A percentile compares a stretch with the other conserved stretches of the same genome.
phyloP scores from a whole-genome alignment of 2,797 vertebrate genomes.

The Sebastes minor region DNA sequence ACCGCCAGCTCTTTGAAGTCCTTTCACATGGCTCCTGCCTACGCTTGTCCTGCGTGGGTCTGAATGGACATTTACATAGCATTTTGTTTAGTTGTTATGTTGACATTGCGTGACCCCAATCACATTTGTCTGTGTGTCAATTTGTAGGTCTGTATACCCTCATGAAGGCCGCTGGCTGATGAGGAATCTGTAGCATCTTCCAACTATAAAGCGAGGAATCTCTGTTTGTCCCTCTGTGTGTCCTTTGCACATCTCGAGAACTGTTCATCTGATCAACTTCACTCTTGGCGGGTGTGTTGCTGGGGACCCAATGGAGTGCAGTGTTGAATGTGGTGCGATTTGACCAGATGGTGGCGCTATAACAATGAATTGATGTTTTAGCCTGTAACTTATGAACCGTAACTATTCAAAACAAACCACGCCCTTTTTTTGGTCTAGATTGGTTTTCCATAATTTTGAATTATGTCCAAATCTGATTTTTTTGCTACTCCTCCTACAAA shows the following conservation, averaged over 20 bases:
- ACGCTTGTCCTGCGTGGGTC: constrained; percentile 6
- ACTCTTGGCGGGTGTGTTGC: no score
- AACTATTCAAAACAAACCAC: no score
- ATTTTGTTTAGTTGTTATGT: background rate
- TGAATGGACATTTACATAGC: constrained; percentile 14
- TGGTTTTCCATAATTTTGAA: no score
- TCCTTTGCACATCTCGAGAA: no score
- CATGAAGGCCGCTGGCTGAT: background rate
- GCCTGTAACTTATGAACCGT: no score
- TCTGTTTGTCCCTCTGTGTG: background rate
- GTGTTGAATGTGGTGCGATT: no score
- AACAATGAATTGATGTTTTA: no score
- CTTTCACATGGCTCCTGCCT: constrained; percentile 28
- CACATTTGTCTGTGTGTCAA: background rate
- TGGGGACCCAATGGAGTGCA: no score
- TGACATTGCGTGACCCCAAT: background rate
- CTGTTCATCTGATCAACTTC: no score
- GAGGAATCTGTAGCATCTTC: background rate
- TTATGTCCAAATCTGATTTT: fast-evolving
- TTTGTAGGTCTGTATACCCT: background rate
- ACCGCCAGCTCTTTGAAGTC: constrained; percentile 44
- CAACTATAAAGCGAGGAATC: background rate
- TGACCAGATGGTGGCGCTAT: no score
- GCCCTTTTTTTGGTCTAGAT: no score
- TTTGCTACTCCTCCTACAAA: no score